Conservation (phyloP, 2,797 vertebrate species). For the Spinus olivaceus region DNA sequence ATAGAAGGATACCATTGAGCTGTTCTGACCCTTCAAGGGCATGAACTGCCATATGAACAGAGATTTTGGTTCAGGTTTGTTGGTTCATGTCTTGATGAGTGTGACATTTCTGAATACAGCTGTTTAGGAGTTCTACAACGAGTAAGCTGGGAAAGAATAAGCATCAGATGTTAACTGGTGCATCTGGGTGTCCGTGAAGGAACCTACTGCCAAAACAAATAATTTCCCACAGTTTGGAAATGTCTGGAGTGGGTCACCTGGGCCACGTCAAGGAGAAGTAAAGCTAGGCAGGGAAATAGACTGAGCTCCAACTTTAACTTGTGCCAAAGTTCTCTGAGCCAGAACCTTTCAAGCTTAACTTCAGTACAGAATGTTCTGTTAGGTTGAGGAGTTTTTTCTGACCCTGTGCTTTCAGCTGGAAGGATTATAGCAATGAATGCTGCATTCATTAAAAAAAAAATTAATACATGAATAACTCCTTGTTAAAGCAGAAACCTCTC, state of each 20-base stretch:
- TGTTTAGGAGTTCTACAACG: background rate
- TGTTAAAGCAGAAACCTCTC: background rate
- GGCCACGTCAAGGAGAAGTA: background rate
- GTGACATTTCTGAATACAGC: background rate
- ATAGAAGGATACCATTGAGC: background rate
- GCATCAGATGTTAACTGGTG: background rate
- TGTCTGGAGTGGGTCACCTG: background rate
- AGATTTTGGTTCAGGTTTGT: background rate
- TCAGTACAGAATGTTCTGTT: constrained; percentile 4
- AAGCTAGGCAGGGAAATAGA: background rate
- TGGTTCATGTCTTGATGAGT: background rate
- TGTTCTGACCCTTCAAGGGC: background rate
- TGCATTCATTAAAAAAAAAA: background rate
- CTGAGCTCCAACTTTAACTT: background rate
- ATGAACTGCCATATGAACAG: background rate
- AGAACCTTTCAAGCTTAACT: background rate
- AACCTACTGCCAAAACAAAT: background rate
- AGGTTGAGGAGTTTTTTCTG: background rate
- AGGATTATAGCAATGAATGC: constrained; percentile 14
- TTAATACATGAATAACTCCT: background rate
- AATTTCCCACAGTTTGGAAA: background rate
- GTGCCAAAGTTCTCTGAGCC: background rate
- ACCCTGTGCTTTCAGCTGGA: background rate
- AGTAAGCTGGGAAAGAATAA: background rate
- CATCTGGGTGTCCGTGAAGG: background rate